Conservation (phyloP, 2,113 vertebrate species). For the Petroica traversi region DNA sequence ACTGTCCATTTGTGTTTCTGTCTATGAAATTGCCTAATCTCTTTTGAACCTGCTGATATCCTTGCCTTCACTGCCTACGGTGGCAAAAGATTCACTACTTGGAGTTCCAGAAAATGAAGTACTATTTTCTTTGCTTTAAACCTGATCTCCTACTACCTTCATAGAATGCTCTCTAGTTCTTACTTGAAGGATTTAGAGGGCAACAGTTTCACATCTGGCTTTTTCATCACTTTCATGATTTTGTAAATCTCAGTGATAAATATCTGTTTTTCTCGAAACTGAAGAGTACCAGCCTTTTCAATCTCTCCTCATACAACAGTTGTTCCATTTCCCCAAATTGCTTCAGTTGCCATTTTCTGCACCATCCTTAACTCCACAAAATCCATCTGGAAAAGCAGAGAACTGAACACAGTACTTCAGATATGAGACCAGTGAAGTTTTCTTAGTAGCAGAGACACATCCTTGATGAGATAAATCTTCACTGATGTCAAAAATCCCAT, state of each 20-base stretch:
- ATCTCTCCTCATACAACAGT: not conserved
- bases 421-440: not conserved
- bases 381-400: not conserved
- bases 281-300: not conserved
- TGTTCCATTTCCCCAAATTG: not conserved
- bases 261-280: not conserved
- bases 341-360: not conserved
- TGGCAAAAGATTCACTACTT: not conserved
- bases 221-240: not conserved
- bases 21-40: not conserved
- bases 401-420: not conserved
- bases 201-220: not conserved
- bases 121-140: not conserved
- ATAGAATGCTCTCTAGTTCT: not conserved
- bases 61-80: not conserved
- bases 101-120: not conserved
- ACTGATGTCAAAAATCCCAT: not conserved
- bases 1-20: not conserved
- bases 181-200: not conserved
- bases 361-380: not conserved
- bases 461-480: not conserved
- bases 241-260: not conserved
- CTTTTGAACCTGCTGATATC: not conserved
- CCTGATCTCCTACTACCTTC: not conserved
- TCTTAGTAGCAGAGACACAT: not conserved